These are phyloP conservation scores for Ormyrus rosae DNA, from an alignment of 2,888 invertebrate species.

Conservation along the genomic window DNA sequence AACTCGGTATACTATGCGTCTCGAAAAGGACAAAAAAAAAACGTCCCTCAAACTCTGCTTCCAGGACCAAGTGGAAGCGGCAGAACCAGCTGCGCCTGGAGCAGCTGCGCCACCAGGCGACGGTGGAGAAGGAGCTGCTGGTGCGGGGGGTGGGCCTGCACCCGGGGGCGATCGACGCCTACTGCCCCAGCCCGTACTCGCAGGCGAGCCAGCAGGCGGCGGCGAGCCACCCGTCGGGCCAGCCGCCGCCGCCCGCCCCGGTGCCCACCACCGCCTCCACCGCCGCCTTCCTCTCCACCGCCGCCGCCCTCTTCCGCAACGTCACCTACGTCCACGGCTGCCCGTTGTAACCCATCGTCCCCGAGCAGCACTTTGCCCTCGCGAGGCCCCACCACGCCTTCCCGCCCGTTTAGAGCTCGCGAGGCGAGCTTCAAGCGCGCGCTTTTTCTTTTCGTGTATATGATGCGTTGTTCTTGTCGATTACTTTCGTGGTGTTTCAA, in stretches of 20 bases:
- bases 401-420: not conserved
- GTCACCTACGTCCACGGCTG: slow-evolving; percentile 86
- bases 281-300: slow-evolving; percentile 81
- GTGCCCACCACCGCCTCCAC: slow-evolving; percentile 77
- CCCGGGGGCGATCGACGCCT: slow-evolving; percentile 67
- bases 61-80: slow-evolving; percentile 91
- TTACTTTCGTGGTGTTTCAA: no score
- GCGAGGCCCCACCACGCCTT: not conserved
- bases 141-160: slow-evolving; percentile 73
- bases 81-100: slow-evolving; percentile 92
- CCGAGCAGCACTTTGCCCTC: not conserved
- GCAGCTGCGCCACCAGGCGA: slow-evolving; percentile 90
- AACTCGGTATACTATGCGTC: not conserved
- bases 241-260: slow-evolving; percentile 76
- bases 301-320: slow-evolving; percentile 85
- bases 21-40: not conserved
- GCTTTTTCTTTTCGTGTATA: no score
- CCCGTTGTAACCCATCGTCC: slow-evolving; percentile 78
- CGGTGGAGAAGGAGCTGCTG: slow-evolving; percentile 83
- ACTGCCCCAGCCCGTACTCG: slow-evolving; percentile 45
- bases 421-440: no score
- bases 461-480: no score
- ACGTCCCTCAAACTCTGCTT: not conserved
- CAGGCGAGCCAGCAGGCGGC: slow-evolving; percentile 27
- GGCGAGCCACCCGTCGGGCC: slow-evolving; percentile 63